Percentiles rank a stretch among this genome's conserved stretches.
phyloP scores from a whole-genome alignment of 2,888 invertebrate species.

The Orthonychiurus folsomi region DNA sequence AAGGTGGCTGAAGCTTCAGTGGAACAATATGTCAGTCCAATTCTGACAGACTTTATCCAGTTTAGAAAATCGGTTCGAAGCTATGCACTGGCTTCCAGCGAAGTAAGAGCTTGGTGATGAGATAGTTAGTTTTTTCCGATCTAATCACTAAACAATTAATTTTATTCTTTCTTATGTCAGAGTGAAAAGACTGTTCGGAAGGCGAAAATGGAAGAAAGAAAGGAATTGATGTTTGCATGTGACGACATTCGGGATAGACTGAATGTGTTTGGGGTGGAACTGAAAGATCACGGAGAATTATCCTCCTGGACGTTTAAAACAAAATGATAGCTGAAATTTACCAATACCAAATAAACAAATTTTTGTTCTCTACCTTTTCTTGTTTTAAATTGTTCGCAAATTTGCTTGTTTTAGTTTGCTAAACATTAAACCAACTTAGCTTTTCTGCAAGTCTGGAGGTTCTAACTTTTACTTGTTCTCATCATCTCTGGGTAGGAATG shows the following conservation, averaged over 20 bases:
- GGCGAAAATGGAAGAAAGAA: conserved; percentile 23
- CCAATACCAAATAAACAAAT: too few species aligned
- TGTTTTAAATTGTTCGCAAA: too few species aligned
- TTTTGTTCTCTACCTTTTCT: too few species aligned
- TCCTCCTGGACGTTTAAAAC: conserved; percentile 24
- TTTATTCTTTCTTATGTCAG: conserved; percentile 13
- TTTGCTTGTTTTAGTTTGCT: too few species aligned
- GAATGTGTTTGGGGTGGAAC: conserved; percentile 19
- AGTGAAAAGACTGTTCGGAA: conserved; percentile 21
- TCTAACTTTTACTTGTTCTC: too few species aligned
- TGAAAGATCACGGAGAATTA: conserved; percentile 32
- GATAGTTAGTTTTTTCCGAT: neutral
- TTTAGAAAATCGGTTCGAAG: conserved; percentile 29
- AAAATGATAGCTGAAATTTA: neutral
- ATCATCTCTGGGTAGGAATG: too few species aligned
- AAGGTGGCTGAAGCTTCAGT: neutral
- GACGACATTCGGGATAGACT: conserved; percentile 28
- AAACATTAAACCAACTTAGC: too few species aligned
- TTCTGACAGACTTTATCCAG: conserved; percentile 24
- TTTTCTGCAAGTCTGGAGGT: too few species aligned
- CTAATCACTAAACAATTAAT: neutral
- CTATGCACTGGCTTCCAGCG: conserved; percentile 25
- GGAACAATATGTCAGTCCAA: conserved; percentile 13
- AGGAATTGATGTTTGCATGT: conserved; percentile 25
- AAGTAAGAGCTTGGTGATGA: conserved; percentile 16